These are phyloP conservation scores for Pseudopipra pipra DNA, from an alignment of 2,113 vertebrate species.

Conservation along the genomic window DNA sequence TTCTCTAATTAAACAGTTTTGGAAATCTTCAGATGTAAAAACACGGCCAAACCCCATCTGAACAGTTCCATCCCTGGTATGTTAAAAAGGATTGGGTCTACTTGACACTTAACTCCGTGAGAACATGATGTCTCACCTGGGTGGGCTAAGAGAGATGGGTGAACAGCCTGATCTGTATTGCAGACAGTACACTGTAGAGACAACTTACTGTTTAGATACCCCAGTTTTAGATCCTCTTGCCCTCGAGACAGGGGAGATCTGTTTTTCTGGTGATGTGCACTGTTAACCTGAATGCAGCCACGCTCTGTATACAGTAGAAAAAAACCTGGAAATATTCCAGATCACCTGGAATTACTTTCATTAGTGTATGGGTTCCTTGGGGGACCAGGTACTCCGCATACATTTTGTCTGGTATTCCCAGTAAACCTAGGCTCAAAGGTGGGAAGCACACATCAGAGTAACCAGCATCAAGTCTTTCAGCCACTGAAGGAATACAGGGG, in stretches of 20 bases:
- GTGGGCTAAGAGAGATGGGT: neutral
- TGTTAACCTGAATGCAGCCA: neutral
- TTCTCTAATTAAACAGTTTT: neutral
- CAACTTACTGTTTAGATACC: neutral
- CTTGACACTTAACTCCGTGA: neutral
- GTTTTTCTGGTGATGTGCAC: neutral
- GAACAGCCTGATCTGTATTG: neutral
- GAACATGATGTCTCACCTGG: neutral
- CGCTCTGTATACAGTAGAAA: neutral
- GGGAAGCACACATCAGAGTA: neutral
- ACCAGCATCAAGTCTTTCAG: neutral
- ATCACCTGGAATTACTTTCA: neutral
- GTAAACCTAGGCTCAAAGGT: neutral
- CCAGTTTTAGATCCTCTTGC: neutral
- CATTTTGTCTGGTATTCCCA: neutral
- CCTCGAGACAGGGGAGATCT: neutral
- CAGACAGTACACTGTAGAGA: neutral
- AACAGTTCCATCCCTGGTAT: neutral
- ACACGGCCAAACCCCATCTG: fast-evolving
- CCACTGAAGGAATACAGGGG: neutral
- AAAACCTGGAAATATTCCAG: neutral
- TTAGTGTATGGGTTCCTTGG: neutral
- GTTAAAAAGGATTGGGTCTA: neutral
- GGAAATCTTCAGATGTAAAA: neutral
- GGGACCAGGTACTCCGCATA: neutral